These are phyloP conservation scores for Scolopax bukidnonensis DNA, from an alignment of 2,797 vertebrate genomes.

Conservation along the genomic window DNA sequence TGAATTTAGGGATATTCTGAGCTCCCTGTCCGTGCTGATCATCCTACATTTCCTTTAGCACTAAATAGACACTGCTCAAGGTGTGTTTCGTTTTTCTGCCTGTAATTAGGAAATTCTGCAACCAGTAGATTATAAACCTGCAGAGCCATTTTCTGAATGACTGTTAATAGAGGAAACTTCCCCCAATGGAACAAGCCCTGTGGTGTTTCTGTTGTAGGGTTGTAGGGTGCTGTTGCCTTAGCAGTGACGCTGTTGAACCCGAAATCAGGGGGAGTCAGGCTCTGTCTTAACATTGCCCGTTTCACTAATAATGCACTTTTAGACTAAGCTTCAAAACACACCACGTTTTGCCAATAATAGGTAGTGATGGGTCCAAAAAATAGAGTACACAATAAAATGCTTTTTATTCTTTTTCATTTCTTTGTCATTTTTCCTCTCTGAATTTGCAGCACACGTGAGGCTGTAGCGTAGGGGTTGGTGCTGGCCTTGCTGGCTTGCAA, in stretches of 20 bases:
- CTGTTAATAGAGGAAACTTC: background rate
- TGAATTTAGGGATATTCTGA: background rate
- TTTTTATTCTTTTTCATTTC: too few species aligned
- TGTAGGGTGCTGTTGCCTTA: background rate
- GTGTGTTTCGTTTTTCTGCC: background rate
- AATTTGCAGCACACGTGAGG: background rate
- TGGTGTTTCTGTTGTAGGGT: background rate
- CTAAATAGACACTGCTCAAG: background rate
- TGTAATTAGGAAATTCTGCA: background rate
- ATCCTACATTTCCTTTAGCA: background rate
- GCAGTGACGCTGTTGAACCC: background rate
- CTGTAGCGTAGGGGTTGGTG: background rate
- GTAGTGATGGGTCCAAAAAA: too few species aligned
- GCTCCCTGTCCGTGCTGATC: background rate
- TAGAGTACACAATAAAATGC: fast-evolving
- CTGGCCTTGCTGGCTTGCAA: background rate
- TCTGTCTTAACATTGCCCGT: background rate
- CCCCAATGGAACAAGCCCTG: background rate
- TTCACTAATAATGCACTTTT: background rate
- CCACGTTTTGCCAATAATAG: background rate
- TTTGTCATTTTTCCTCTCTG: background rate
- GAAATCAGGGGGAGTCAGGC: background rate
- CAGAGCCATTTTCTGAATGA: background rate
- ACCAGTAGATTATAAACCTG: background rate
- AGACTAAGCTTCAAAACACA: background rate